Conservation (phyloP, 2,888 invertebrate species). For the Epirrhoe alternata region DNA sequence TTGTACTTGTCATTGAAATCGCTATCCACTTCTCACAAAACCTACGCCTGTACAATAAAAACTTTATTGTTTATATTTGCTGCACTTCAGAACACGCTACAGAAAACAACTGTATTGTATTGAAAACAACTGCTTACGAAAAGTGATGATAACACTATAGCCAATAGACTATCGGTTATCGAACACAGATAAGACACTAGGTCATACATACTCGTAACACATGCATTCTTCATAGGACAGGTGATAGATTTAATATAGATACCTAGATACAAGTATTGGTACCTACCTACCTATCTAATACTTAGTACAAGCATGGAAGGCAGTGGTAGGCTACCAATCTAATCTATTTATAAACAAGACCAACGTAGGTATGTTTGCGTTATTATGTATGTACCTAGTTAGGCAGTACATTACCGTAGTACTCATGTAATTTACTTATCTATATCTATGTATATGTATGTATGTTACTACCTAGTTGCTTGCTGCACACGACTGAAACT, state of each 20-base stretch:
- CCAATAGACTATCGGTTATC: slow-evolving; percentile 65
- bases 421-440: too few relatives aligned
- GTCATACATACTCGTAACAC: slow-evolving; percentile 30
- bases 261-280: neutral
- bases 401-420: too few relatives aligned
- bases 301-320: too few relatives aligned
- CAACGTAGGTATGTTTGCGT: too few relatives aligned
- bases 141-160: slow-evolving; percentile 57
- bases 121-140: slow-evolving; percentile 41
- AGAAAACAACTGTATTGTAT: slow-evolving; percentile 1
- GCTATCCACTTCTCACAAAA: neutral
- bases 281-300: neutral
- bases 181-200: slow-evolving; percentile 62
- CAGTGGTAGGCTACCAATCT: too few relatives aligned
- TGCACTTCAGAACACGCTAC: slow-evolving; percentile 3
- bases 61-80: neutral
- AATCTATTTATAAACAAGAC: too few relatives aligned
- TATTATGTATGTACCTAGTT: too few relatives aligned
- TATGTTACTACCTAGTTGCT: neutral
- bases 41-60: neutral
- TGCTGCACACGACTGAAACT: too few relatives aligned
- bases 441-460: neutral
- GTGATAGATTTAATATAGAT: neutral
- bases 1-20: neutral
- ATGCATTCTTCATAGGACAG: neutral